phyloP scores from a whole-genome alignment of 1,140 invertebrate species.

The Drosophila bocki region DNA sequence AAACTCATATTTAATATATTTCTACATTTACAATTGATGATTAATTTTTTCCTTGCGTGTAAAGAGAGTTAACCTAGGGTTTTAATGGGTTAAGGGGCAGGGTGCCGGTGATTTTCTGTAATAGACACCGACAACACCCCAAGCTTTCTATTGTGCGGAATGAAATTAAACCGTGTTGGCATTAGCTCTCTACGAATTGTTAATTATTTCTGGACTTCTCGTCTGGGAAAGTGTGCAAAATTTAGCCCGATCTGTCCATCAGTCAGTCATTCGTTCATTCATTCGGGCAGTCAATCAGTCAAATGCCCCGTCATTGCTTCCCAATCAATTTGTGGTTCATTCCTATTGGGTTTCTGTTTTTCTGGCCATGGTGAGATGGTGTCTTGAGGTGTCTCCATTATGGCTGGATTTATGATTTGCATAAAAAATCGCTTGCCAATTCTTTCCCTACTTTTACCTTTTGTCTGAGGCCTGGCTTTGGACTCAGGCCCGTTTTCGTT shows the following conservation, averaged over 20 bases:
- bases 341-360: slow-evolving; percentile 50
- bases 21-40: not conserved
- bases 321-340: slow-evolving; percentile 73
- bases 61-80: not conserved
- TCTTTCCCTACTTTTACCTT: slow-evolving; percentile 79
- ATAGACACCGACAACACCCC: slow-evolving; percentile 52
- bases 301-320: slow-evolving; percentile 69
- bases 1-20: not conserved
- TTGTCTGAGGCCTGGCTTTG: slow-evolving; percentile 54
- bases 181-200: slow-evolving; percentile 66
- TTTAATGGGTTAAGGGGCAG: slow-evolving; percentile 26
- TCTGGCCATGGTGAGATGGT: not conserved
- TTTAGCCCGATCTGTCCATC: slow-evolving; percentile 44
- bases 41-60: slow-evolving; percentile 1
- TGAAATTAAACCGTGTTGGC: slow-evolving; percentile 80
- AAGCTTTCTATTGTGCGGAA: slow-evolving; percentile 71
- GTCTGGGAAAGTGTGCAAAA: slow-evolving; percentile 74
- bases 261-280: slow-evolving; percentile 19
- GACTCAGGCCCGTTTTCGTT: slow-evolving; percentile 46
- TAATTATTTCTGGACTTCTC: slow-evolving; percentile 66
- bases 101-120: slow-evolving; percentile 28
- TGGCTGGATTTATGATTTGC: slow-evolving; percentile 77
- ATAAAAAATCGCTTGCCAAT: slow-evolving; percentile 79
- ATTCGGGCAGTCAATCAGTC: slow-evolving; percentile 60
- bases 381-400: slow-evolving; percentile 53